Percentiles rank a stretch among this genome's conserved stretches.
Evolutionary conservation across 2,888 invertebrate species (phyloP).

Genomic region (Thymelicus acteon): DNA sequence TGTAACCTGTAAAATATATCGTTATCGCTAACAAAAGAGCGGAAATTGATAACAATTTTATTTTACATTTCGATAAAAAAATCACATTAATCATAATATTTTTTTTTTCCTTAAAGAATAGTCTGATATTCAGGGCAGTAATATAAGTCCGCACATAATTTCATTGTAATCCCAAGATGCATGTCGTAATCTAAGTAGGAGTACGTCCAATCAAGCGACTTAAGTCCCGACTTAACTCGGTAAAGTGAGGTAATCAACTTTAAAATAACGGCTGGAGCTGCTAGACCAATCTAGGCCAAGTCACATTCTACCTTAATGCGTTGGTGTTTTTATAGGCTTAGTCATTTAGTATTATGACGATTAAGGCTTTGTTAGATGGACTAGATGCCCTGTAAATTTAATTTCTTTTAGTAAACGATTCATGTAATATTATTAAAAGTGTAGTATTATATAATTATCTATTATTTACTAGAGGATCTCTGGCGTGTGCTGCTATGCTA

Average conservation of each 20-base stretch:
- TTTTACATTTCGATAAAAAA: too few relatives aligned
- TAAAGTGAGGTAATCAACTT: neutral
- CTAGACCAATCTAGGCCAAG: slow-evolving; percentile 1
- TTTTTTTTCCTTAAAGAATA: too few relatives aligned
- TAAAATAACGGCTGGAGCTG: neutral
- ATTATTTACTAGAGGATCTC: too few relatives aligned
- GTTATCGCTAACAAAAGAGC: too few relatives aligned
- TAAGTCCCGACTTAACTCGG: neutral
- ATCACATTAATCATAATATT: too few relatives aligned
- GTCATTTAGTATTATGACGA: neutral
- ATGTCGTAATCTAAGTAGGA: neutral
- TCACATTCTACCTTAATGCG: neutral
- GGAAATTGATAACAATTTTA: too few relatives aligned
- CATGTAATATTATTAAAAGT: neutral
- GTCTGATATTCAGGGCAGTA: too few relatives aligned
- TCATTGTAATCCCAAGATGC: neutral
- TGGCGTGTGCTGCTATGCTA: too few relatives aligned
- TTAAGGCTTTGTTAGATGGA: neutral
- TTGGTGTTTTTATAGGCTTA: neutral
- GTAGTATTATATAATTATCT: too few relatives aligned
- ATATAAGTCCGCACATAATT: too few relatives aligned
- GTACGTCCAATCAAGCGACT: neutral
- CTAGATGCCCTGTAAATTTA: neutral
- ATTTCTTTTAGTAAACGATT: neutral
- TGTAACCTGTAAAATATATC: too few relatives aligned